Conservation (phyloP, 2,888 invertebrate species). For the Carterocephalus palaemon region DNA sequence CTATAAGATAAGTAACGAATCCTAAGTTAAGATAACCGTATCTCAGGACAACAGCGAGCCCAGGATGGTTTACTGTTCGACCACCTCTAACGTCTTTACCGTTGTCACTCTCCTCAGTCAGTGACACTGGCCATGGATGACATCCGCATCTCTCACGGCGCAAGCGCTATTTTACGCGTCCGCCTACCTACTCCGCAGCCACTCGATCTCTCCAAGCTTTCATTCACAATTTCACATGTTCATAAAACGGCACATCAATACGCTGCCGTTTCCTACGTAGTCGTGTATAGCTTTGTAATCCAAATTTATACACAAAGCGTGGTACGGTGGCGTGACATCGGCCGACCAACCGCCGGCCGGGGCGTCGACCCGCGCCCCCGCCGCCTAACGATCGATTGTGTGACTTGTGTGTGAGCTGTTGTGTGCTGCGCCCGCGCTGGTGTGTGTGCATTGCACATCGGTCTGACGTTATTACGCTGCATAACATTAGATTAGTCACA, state of each 20-base stretch:
- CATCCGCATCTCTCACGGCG: too few species aligned
- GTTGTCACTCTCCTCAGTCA: too few species aligned
- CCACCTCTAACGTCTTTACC: too few species aligned
- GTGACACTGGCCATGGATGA: too few species aligned
- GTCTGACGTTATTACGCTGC: too few species aligned
- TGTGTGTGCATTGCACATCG: background rate
- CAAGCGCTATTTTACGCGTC: too few species aligned
- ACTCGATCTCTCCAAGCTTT: too few species aligned
- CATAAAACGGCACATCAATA: background rate
- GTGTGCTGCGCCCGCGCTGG: background rate
- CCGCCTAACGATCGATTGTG: background rate
- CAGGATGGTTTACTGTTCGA: too few species aligned
- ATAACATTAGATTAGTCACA: background rate
- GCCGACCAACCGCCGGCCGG: conserved; percentile 54
- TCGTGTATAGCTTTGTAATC: conserved; percentile 46
- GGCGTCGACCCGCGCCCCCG: conserved; percentile 54
- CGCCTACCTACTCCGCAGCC: too few species aligned
- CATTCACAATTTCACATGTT: background rate
- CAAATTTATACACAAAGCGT: conserved; percentile 64
- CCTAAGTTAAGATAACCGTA: too few species aligned
- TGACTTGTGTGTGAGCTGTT: background rate
- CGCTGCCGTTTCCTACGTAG: background rate
- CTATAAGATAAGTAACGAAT: too few species aligned
- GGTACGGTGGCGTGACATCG: conserved; percentile 63
- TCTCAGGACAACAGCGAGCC: too few species aligned